Conservation (phyloP, 2,113 vertebrate species). For the Prietella phreatophila region DNA sequence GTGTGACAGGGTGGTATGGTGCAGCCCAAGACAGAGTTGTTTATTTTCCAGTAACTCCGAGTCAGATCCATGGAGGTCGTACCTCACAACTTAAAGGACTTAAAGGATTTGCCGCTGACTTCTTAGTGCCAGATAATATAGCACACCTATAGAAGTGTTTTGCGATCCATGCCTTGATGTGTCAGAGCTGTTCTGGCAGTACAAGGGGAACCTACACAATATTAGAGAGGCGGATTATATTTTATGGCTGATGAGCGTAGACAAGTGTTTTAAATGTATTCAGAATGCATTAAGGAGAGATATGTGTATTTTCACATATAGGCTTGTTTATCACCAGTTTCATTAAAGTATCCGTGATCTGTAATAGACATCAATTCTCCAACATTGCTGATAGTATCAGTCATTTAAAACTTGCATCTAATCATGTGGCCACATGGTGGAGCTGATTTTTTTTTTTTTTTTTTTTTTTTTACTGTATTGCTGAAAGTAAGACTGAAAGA, state of each 20-base stretch:
- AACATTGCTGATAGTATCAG: neutral
- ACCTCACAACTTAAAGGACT: no score
- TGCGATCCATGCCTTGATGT: no score
- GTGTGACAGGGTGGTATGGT: neutral
- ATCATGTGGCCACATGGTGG: neutral
- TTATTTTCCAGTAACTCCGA: neutral
- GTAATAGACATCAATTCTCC: neutral
- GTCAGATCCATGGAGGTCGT: no score
- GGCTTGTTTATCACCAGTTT: neutral
- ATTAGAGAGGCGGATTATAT: no score
- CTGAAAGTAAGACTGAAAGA: neutral
- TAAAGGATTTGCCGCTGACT: no score
- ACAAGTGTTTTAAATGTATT: neutral
- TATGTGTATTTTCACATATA: neutral
- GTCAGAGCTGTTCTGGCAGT: no score
- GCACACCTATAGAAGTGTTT: no score
- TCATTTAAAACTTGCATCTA: neutral
- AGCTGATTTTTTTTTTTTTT: neutral
- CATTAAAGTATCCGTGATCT: neutral
- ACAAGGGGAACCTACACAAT: no score
- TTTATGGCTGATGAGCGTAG: no score
- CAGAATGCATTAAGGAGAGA: neutral
- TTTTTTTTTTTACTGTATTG: neutral
- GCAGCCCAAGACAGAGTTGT: neutral
- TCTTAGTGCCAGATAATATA: no score